Evolutionary conservation across 2,797 vertebrate species (phyloP), one percentile per base, ranked within the genome.

Genomic region (Salarias fasciatus): DNA sequence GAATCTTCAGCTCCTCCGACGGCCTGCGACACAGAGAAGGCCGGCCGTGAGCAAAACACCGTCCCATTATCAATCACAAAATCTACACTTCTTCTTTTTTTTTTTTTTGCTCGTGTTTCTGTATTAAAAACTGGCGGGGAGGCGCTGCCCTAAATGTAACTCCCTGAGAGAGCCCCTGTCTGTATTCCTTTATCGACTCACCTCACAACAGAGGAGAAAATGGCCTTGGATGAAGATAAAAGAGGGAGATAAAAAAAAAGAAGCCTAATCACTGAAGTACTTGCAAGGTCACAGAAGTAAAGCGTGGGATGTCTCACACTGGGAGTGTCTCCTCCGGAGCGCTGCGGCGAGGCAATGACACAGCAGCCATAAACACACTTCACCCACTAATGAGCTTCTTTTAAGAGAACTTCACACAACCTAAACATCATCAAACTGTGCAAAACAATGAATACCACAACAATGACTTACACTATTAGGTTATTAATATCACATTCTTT

Each of bases 11-110:
- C 62, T 69, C 86, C 87, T 3, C 71, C 51, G 3, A 78, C 51
- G 3, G 72, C 87, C 96, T 99, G 88, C 6, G 61, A 86, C 75
- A 84, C 5, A 82, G 33, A 81, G 2, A 40, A 69, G 41, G 28
- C 42, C 6, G 33, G 35, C 8, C 35, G 28, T 72, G 3, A 72
- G 58, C 53, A 67, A 58, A 47, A 29, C 7, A 1, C 28, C 53
- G 53, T 35, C 54, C 51, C 30, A 30, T 41, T 24, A n/a, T 28
- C 37, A 33, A 8, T 11, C 14, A 45, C n/a, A 43, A 11, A n/a
- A 24, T 41, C 11, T 41, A 40, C 13, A 9, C 30, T 31, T 31
- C 31, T 31, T n/a, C n/a, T n/a, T n/a, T n/a, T n/a, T n/a, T 12
- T 46, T 75, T n/a, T 35, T 3, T 69, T 69, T 35, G 30, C 10